Base-by-base conservation (phyloP, 2,888 invertebrate genomes). In the Phasia obesa region DNA sequence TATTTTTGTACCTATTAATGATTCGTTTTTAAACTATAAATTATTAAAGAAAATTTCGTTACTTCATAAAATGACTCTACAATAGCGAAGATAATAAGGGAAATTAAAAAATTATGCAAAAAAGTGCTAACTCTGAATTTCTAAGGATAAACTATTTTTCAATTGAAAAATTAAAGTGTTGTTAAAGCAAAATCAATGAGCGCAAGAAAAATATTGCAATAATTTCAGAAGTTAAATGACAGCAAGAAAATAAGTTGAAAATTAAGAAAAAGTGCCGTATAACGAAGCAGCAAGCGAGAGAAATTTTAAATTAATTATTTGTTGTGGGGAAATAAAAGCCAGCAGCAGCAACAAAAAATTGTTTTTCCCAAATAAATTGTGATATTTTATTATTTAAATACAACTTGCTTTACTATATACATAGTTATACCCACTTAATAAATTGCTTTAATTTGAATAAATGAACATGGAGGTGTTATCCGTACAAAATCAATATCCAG, bases 401-500 rank as follows among this genome's bases (percentile, higher is more conserved):
- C n/a, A n/a, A n/a, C 73, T 80, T 80, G 73, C 79, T 74, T 80
- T 53, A 62, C 73, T 74, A 60, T 59, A 42, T 23, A 49, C 7
- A 21, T 23, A 55, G 4, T 17, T 38, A 17, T 13, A 55, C 17
- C 47, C 57, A 44, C 17, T 38, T 81, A 51, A 70, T 73, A 62
- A 77, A 67, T 60, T 60, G 62, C 27, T 60, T 74, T 64, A 67
- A 75, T 75, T 83, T 83, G 59, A 75, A 86, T 87, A 87, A 84
- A 91, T 91, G 91, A 94, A 93, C 91, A 96, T 96, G 95, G 95
- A 96, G 93, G 94, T 96, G 92, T 93, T 96, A 92, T 94, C 95
- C 91, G 94, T 95, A 91, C 94, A 94, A 91, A 95, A 94, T 92
- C 94, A 94, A 92, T 94, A 94, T 92, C 94, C 93, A 92, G 94